Base-by-base conservation (phyloP, 1,140 invertebrate genomes). In the Neodiprion virginianus region DNA sequence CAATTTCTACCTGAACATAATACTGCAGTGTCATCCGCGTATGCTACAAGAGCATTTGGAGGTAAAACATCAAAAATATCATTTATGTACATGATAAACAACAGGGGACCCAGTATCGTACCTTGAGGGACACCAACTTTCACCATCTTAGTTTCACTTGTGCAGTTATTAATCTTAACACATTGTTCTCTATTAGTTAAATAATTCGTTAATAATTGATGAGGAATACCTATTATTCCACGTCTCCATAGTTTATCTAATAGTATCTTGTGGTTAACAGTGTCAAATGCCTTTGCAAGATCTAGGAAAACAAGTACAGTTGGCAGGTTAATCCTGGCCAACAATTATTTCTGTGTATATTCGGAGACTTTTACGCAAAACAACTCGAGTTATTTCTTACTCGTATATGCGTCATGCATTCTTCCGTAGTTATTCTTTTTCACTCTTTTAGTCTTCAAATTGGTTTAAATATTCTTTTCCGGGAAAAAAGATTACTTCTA, bases 211-310 rank as follows among this genome's bases (percentile, higher is more conserved):
- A 85, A 78, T 76, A 81, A 80, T 5, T 74, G 9, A 21, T 78
- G 75, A 9, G 78, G 49, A 61, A 66, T 50, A 5, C 74, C 78
- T 12, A 78, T 75, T 21, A 85, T 74, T 21, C 81, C 83, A 72
- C 78, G 77, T 21, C 71, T 21, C 21, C 75, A 48, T 21, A 85
- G 65, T 74, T 82, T 84, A n/a, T 61, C 65, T 17, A 84, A 49
- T 8, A 86, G 74, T 48, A 82, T 76, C 7, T 72, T 14, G 74
- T 79, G 78, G 66, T 81, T 47, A 0, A 86, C 73, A 23, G 74
- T 80, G 72, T 85, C 84, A 71, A 82, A 83, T 4, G 79, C 80
- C 71, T 79, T 80, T 3, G 76, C 21, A 23, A 77, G 73, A 23
- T 83, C 75, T 11, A 76, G 66, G 21, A 76, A 76, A n/a, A 73